Evolutionary conservation across 2,888 invertebrate species (phyloP).

Genomic region (Lepidonotus clava): DNA sequence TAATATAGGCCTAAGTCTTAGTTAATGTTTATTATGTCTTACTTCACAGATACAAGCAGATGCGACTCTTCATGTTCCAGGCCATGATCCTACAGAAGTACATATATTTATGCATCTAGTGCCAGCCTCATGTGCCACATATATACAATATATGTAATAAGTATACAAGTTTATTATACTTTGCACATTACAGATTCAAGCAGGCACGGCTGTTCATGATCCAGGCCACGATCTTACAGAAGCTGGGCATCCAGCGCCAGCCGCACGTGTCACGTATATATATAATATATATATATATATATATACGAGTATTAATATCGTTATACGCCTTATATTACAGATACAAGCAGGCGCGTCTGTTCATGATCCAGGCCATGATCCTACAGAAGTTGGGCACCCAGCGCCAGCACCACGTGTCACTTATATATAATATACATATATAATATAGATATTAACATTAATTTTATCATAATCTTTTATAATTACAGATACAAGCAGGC

Average conservation of each 20-base stretch:
- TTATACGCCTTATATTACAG: too few relatives aligned
- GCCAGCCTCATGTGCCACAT: neutral
- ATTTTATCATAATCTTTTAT: too few relatives aligned
- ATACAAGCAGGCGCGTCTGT: slow-evolving; percentile 50
- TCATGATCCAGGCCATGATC: slow-evolving; percentile 49
- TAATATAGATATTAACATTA: too few relatives aligned
- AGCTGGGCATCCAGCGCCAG: slow-evolving; percentile 26
- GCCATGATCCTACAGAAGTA: neutral
- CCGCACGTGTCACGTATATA: slow-evolving; percentile 27
- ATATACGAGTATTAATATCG: too few relatives aligned
- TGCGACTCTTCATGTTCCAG: slow-evolving; percentile 18
- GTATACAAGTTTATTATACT: too few relatives aligned
- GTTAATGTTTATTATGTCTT: too few relatives aligned
- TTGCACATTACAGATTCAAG: slow-evolving; percentile 48
- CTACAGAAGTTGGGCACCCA: slow-evolving; percentile 33
- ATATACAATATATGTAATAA: too few relatives aligned
- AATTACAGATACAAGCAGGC: slow-evolving; percentile 12
- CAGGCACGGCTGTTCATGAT: slow-evolving; percentile 55
- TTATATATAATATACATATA: too few relatives aligned
- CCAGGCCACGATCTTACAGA: slow-evolving; percentile 40
- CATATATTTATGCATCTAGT: neutral
- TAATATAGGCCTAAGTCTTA: too few relatives aligned
- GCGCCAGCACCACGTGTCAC: slow-evolving; percentile 23
- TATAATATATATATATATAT: too few relatives aligned
- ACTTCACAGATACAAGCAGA: too few relatives aligned